Evolutionary conservation across 92 coral and sea anemone genomes (phyloP).

Genomic region (Phenganax marumi): DNA sequence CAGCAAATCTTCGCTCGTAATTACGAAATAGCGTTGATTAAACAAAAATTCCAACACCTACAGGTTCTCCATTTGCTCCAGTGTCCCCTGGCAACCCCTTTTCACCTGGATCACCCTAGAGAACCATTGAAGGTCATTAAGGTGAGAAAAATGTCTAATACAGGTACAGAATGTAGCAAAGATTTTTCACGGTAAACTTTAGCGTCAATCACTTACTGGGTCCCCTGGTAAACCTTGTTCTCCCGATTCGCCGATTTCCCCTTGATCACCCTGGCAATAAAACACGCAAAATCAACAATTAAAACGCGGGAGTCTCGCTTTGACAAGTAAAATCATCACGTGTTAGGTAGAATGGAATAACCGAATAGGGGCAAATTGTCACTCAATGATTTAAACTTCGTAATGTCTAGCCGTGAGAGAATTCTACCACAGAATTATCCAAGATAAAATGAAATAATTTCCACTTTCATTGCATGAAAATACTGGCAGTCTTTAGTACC

Average conservation of each 20-base stretch:
- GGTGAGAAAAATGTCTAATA: background rate
- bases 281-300: background rate
- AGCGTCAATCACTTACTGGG: slow-evolving; percentile 4
- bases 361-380: background rate
- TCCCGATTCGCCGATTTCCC: background rate
- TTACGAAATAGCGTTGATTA: background rate
- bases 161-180: too few relatives aligned
- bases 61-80: background rate
- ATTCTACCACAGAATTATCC: background rate
- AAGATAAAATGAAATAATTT: background rate
- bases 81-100: background rate
- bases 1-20: background rate
- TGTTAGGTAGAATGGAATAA: background rate
- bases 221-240: slow-evolving; percentile 1
- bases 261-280: slow-evolving; percentile 22
- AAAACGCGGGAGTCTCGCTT: background rate
- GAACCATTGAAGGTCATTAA: background rate
- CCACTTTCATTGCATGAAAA: background rate
- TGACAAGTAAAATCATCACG: too few relatives aligned
- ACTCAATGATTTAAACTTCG: too few relatives aligned
- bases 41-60: background rate
- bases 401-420: too few relatives aligned
- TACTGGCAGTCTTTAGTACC: background rate
- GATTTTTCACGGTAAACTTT: background rate
- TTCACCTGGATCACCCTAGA: slow-evolving; percentile 19